Evolutionary conservation across 2,113 vertebrate species (phyloP).

Genomic region (Cromileptes altivelis): DNA sequence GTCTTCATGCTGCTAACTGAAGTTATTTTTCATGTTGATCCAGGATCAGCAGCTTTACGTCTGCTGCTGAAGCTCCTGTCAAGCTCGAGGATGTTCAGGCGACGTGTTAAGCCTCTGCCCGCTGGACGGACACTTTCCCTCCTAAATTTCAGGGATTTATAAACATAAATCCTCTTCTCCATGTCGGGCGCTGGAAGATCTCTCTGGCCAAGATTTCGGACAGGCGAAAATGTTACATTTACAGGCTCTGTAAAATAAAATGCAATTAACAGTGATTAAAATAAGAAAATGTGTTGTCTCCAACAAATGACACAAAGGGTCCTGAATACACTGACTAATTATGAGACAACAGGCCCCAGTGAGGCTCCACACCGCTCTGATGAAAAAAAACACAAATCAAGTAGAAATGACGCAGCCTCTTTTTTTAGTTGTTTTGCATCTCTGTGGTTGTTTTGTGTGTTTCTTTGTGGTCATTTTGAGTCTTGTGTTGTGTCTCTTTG

Average conservation of each 20-base stretch:
- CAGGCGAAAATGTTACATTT: no score
- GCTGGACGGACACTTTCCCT: slow-evolving; percentile 25
- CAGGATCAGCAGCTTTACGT: slow-evolving; percentile 59
- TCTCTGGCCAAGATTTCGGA: neutral
- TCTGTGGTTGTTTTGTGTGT: no score
- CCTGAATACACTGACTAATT: neutral
- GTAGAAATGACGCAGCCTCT: no score
- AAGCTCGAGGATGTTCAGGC: slow-evolving; percentile 34
- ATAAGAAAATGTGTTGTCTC: neutral
- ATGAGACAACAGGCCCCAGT: neutral
- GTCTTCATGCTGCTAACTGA: neutral
- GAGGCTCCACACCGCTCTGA: no score
- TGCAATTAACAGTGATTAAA: neutral
- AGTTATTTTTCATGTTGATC: slow-evolving; percentile 11
- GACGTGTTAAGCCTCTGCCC: slow-evolving; percentile 30
- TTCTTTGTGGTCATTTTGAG: no score
- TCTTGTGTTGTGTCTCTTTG: no score
- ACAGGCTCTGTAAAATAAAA: neutral
- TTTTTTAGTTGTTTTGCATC: no score
- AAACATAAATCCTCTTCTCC: slow-evolving; percentile 39
- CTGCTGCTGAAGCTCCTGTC: slow-evolving; percentile 45
- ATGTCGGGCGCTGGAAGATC: neutral
- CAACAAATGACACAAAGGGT: neutral
- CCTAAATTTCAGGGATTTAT: slow-evolving; percentile 33
- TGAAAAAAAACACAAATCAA: no score